Evolutionary conservation across 2,888 invertebrate species (phyloP), one percentile per base, ranked within the genome.

Genomic region (Diplolepis rosae): DNA sequence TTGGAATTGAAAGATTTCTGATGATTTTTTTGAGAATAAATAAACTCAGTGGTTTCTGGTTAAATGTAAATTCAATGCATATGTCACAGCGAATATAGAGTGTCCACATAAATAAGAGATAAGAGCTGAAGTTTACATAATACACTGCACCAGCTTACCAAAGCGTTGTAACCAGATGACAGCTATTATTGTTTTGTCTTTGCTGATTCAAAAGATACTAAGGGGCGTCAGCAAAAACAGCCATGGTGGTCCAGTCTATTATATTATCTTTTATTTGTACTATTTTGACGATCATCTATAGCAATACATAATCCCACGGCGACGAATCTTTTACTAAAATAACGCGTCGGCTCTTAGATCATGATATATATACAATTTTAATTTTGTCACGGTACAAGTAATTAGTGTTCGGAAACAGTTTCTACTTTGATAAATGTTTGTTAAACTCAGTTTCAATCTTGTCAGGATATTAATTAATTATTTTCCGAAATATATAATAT

Each of bases 141-240:
- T 77, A 79, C 39, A 30, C 54, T 66, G 70, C 72, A 61, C 74
- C 66, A 68, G 42, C 70, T 76, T 66, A 50, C 69, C 70, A 74
- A 75, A 45, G 72, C 32, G 71, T 69, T 72, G 75, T 77, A 79
- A 80, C 73, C 73, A 76, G 79, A 79, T 81, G 80, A 79, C 77
- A 77, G 70, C 77, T 77, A 70, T 79, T 78, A 78, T 81, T 81
- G 80, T 83, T 78, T 81, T 56, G 82, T 82, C 81, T 82, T 73
- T 61, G 61, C 39, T 7, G 24, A 45, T 61, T 61, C 7, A 39
- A 22, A n/a, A 13, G 61, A 61, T 24, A n/a, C 24, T 27, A 27
- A 61, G 61, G n/a, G 39, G 27, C 39, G 61, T 56, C 65, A 65
- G 71, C 65, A 61, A 56, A 18, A 52, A 9, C 32, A 13, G 18